Base-by-base conservation (phyloP, 1,140 invertebrate genomes). In the Brachystomella parvula region DNA sequence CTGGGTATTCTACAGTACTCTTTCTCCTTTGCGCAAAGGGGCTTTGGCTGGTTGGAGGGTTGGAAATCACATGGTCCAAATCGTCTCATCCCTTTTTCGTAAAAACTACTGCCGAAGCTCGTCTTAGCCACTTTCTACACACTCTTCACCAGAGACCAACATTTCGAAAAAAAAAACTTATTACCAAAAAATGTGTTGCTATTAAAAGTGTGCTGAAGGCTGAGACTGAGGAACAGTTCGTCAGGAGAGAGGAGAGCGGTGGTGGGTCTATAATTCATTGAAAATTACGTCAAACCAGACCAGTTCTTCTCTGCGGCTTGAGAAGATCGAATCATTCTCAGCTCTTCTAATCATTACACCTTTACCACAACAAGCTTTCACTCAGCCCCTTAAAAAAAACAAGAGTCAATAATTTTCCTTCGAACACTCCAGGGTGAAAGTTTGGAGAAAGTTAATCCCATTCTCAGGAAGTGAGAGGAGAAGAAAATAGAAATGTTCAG, bases 171-270 rank as follows among this genome's bases (percentile, higher is more conserved):
- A 30, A 35, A 35, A 32, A 35, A 47, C 15, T 19, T 32, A 60
- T 30, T 60, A 30, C 33, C 58, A 32, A 60, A 60, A 60, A 60
- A 60, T 60, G 29, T 53, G 49, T 75, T 75, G 76, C 75, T 77
- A 77, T 76, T 78, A 78, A 77, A 78, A 77, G 75, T 76, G 76
- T 76, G 75, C 74, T 74, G 74, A 73, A 75, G 75, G 75, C 73
- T 75, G 72, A 67, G 66, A 56, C 49, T 62, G 2, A 63, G 62
- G 24, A 24, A 19, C 31, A 30, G 33, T 35, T 19, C 12, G 33
- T 53, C 49, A 53, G 49, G 3, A 6, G 49, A 3, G 24, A 17
- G 28, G 47, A 66, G 65, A 70, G 61, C 69, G 67, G 69, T 66
- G 71, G 29, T 26, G 12, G 58, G 58, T 72, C 69, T 75, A 77